These are phyloP conservation scores for Linepithema humile DNA, from an alignment of 1,140 invertebrate species.

Conservation along the genomic window DNA sequence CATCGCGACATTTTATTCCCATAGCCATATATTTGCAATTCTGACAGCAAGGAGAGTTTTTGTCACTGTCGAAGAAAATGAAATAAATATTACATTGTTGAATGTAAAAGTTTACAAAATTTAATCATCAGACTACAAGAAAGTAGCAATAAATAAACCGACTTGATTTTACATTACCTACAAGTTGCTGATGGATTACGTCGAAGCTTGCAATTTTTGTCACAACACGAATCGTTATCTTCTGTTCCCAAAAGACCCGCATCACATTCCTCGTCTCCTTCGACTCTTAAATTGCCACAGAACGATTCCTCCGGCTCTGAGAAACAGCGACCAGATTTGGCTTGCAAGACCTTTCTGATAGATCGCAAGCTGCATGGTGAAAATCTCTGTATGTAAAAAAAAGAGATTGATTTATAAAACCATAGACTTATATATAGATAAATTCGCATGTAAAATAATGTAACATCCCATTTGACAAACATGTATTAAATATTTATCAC, in stretches of 20 bases:
- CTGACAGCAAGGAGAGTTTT: constrained; percentile 97
- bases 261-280: constrained; percentile 97
- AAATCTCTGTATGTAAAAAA: constrained; percentile 89
- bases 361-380: constrained; percentile 97
- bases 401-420: constrained; percentile 67
- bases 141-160: constrained; percentile 4
- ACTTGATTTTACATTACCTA: constrained; percentile 84
- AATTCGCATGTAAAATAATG: background rate
- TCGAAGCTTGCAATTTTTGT: constrained; percentile 95
- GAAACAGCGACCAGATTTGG: constrained; percentile 96
- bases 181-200: constrained; percentile 92
- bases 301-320: constrained; percentile 97
- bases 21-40: constrained; percentile 93
- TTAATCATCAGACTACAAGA: background rate
- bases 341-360: constrained; percentile 95
- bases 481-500: constrained; percentile 1
- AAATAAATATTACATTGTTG: constrained; percentile 25
- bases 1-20: constrained; percentile 93
- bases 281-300: constrained; percentile 96
- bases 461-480: background rate
- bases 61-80: constrained; percentile 90
- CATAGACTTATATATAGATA: constrained; percentile 58
- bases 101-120: background rate
- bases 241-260: constrained; percentile 96
- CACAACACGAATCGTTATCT: constrained; percentile 96